Evolutionary conservation across 2,113 vertebrate species (phyloP).

Genomic region (Entomyzon cyanotis): DNA sequence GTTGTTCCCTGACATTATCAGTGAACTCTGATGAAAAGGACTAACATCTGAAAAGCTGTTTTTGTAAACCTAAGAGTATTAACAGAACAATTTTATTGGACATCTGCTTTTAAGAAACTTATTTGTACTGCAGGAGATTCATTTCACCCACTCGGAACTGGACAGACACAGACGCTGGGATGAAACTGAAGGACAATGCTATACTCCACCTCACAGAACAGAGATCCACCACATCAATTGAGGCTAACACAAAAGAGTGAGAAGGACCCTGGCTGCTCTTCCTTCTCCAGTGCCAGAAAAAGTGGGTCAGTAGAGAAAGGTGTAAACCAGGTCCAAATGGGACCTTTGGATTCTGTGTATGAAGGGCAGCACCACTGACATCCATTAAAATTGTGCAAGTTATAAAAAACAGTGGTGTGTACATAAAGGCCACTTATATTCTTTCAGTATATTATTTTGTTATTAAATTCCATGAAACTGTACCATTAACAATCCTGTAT

Average conservation of each 20-base stretch:
- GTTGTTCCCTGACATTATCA: constrained; percentile 3
- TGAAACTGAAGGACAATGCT: background rate
- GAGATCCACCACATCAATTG: background rate
- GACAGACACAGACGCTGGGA: background rate
- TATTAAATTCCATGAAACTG: background rate
- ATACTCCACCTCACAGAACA: background rate
- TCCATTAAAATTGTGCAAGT: background rate
- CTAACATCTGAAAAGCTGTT: background rate
- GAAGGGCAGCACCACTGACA: background rate
- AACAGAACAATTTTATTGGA: constrained; percentile 5
- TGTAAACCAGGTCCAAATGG: background rate
- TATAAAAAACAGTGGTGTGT: background rate
- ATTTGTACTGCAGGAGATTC: background rate
- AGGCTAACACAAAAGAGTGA: background rate
- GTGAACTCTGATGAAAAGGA: background rate
- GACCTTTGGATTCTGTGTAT: background rate
- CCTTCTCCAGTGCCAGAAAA: background rate
- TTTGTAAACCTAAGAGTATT: constrained; percentile 14
- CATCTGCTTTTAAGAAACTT: background rate
- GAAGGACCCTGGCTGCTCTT: background rate
- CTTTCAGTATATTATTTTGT: background rate
- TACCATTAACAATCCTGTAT: background rate
- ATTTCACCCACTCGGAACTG: background rate
- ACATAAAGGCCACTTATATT: background rate
- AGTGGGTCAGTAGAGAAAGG: background rate